phyloP scores from a whole-genome alignment of 2,113 vertebrate species.

The Progne subis region DNA sequence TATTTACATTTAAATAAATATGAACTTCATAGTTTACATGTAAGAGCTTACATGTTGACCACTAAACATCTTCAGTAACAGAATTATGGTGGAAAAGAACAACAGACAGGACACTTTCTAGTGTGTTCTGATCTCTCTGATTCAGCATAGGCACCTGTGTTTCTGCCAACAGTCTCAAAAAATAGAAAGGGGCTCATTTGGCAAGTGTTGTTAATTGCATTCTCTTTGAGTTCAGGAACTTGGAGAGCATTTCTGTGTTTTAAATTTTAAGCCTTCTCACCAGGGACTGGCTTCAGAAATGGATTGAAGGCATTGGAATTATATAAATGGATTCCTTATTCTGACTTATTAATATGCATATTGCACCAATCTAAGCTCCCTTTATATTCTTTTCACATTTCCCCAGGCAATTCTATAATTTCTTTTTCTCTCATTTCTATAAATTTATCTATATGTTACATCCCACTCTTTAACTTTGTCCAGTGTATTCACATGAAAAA shows the following conservation, averaged over 20 bases:
- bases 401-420: neutral
- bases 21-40: neutral
- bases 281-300: slow-evolving; percentile 23
- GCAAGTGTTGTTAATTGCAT: neutral
- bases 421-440: neutral
- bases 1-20: neutral
- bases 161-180: neutral
- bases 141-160: neutral
- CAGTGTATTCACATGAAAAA: neutral
- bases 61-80: neutral
- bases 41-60: neutral
- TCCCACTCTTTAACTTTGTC: neutral
- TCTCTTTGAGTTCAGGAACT: slow-evolving; percentile 5
- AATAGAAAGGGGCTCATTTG: neutral
- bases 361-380: neutral
- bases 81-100: neutral
- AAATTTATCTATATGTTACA: slow-evolving; percentile 13
- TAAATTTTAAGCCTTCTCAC: slow-evolving; percentile 46
- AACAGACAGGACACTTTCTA: accelerated
- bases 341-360: slow-evolving; percentile 27
- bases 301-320: neutral
- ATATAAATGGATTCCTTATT: slow-evolving; percentile 28
- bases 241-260: neutral
- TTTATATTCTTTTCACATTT: slow-evolving; percentile 23
- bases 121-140: neutral